Conservation (phyloP, 2,888 invertebrate genomes). For the Drosophila fungiperda region DNA sequence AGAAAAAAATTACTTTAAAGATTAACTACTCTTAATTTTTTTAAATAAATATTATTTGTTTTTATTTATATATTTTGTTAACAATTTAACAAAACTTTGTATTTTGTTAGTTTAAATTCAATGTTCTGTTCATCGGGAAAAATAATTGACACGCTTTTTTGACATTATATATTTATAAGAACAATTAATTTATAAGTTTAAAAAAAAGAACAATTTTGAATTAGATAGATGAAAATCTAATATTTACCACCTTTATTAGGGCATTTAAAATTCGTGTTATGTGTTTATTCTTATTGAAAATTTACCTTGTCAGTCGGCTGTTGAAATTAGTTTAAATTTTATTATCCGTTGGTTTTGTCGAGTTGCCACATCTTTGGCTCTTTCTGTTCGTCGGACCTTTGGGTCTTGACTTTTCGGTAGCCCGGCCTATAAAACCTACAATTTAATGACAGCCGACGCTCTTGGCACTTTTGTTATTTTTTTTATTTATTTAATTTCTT, state of each 20-base stretch:
- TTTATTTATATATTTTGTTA: not conserved
- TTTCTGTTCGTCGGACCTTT: constrained; percentile 23
- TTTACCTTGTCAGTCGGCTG: constrained; percentile 59
- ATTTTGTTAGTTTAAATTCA: not conserved
- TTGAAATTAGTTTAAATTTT: constrained; percentile 77
- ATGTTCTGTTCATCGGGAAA: not conserved
- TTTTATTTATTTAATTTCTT: constrained; percentile 11
- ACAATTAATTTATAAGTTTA: accelerated
- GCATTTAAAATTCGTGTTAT: constrained; percentile 21
- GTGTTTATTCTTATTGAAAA: constrained; percentile 38
- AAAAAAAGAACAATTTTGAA: not conserved
- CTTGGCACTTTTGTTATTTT: constrained; percentile 49
- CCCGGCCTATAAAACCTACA: constrained; percentile 68
- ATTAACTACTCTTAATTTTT: not conserved
- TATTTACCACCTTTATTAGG: not conserved
- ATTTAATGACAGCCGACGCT: constrained; percentile 67
- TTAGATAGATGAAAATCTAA: not conserved
- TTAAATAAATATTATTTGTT: not conserved
- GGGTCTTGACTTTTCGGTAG: constrained; percentile 71
- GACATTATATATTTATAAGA: not conserved
- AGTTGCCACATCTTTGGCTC: constrained; percentile 35
- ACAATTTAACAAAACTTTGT: no score
- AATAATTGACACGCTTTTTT: not conserved
- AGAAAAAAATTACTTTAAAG: not conserved
- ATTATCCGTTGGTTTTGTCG: constrained; percentile 56